Base-by-base conservation (phyloP, 2,797 vertebrate species). In the Enteromius unitaeniatus region DNA sequence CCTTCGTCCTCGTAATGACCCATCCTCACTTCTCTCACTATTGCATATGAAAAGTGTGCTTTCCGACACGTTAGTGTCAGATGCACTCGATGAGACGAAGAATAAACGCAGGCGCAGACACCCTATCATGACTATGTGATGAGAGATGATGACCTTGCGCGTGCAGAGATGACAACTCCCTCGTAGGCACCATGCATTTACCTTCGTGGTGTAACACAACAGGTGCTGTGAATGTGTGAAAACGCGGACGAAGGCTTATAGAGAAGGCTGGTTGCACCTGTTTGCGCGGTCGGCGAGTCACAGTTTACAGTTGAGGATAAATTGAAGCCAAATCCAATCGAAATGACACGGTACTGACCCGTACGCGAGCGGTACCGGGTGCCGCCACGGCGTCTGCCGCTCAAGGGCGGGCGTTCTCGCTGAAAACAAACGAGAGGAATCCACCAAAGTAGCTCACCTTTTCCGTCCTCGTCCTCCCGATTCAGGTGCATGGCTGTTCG, bases 401-500 rank as follows among this genome's bases (percentile, higher is more conserved):
- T 85, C 78, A 85, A 85, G 84, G 84, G 78, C 83, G 83, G 49
- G 74, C 82, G 51, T 67, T 45, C 83, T 65, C 26, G 10, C 42
- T 51, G 60, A 75, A 84, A 75, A 47, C 70, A 76, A 60, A 21
- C 65, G 17, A 40, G 47, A 65, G 62, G 34, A 42, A 42, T 65
- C 23, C 45, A 51, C 69, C 51, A 76, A 83, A 85, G 84, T 85
- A 14, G 19, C 94, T 94, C 92, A 95, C 94, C 95, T 94, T 94
- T 93, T 88, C 90, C 89, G 91, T 88, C 92, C 83, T 93, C 93
- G 93, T 93, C 93, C 92, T 93, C 93, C 92, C 90, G 91, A 91
- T 95, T 95, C 85, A 95, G 93, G 94, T 95, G 93, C 95, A 95
- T 95, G 93, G 89, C 92, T 93, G 92, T 84, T 90, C 88, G 75